Evolutionary conservation across 2,113 vertebrate species (phyloP).

Genomic region (Ameiurus melas): DNA sequence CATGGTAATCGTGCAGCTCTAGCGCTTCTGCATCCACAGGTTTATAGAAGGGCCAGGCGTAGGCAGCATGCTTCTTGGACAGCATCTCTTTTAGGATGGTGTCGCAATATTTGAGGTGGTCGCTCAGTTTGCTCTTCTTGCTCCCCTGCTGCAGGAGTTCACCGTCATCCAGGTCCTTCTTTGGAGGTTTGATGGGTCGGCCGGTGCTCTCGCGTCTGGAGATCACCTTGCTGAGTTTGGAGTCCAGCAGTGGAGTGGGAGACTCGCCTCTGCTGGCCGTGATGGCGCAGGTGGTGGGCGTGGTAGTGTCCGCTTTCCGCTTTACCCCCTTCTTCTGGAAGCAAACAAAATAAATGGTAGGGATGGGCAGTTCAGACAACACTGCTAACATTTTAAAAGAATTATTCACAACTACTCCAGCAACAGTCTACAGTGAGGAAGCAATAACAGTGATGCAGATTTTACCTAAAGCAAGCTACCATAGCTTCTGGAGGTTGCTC

Average conservation of each 20-base stretch:
- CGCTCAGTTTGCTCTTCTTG: constrained; percentile 84
- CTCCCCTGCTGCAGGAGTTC: constrained; percentile 77
- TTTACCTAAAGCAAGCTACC: background rate
- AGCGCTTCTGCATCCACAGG: constrained; percentile 94
- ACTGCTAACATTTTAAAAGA: background rate
- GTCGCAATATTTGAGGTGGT: constrained; percentile 95
- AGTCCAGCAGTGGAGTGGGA: constrained; percentile 75
- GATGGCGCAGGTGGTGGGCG: constrained; percentile 93
- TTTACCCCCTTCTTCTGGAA: constrained; percentile 97
- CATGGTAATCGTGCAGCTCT: constrained; percentile 97
- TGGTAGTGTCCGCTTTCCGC: constrained; percentile 98
- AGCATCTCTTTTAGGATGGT: constrained; percentile 97
- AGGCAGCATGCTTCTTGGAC: constrained; percentile 96
- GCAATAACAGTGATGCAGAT: background rate
- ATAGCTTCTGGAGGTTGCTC: background rate
- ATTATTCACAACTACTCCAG: background rate
- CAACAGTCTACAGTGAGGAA: background rate
- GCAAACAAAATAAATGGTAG: background rate
- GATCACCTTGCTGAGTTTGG: constrained; percentile 86
- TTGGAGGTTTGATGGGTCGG: constrained; percentile 88
- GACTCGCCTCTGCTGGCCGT: constrained; percentile 89
- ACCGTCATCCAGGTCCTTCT: constrained; percentile 86
- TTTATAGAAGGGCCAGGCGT: constrained; percentile 99
- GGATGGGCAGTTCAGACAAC: background rate
- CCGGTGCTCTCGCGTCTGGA: constrained; percentile 86